These are phyloP conservation scores for Stomatorhinus ivindoensis DNA, from an alignment of 2,113 vertebrate genomes.

Conservation along the genomic window DNA sequence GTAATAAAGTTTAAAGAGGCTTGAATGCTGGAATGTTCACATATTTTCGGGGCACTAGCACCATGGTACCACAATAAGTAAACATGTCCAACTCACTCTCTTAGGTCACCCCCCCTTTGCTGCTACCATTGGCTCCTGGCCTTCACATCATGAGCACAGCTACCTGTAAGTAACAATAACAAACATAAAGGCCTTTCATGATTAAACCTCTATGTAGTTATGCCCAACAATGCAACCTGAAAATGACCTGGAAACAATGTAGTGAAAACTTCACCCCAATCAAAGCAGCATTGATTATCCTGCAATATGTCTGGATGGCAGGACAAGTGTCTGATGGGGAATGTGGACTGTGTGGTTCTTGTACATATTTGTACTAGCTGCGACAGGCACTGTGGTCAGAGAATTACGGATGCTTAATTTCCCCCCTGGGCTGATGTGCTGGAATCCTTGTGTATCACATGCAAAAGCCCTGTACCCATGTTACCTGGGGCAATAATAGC, in stretches of 20 bases:
- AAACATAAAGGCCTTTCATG: neutral
- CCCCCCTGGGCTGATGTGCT: neutral
- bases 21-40: neutral
- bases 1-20: neutral
- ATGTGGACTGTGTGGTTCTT: neutral
- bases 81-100: neutral
- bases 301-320: neutral
- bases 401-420: neutral
- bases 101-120: neutral
- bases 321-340: neutral
- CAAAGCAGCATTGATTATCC: neutral
- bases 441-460: neutral
- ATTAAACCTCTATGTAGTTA: neutral
- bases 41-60: neutral
- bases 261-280: neutral
- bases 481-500: neutral
- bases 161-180: neutral
- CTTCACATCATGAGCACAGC: neutral
- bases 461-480: neutral
- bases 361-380: neutral
- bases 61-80: neutral
- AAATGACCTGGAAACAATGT: neutral
- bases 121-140: neutral
- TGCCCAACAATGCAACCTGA: neutral
- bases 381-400: neutral